Percentiles rank a stretch among this genome's conserved stretches.
phyloP scores from a whole-genome alignment of 2,797 vertebrate genomes.

The Myripristis murdjan region DNA sequence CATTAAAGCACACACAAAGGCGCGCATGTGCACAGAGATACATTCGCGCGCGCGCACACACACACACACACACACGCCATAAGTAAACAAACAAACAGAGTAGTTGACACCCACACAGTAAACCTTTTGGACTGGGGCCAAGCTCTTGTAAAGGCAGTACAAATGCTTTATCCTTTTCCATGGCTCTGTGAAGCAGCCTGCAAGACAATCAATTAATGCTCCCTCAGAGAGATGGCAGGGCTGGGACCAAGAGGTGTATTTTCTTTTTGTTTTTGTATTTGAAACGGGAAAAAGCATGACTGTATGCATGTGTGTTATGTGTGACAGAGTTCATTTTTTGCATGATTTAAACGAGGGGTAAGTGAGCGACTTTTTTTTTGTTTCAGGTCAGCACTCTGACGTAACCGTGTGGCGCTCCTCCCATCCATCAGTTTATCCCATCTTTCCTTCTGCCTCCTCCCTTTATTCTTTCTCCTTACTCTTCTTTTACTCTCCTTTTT shows the following conservation, averaged over 20 bases:
- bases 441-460: background rate
- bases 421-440: rapidly evolving
- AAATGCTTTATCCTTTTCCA: constrained; percentile 66
- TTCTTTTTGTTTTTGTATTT: constrained; percentile 43
- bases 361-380: background rate
- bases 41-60: constrained; percentile 35
- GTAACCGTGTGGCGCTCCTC: background rate
- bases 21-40: constrained; percentile 25
- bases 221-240: constrained; percentile 36
- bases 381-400: too few species aligned
- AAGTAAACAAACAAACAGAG: constrained; percentile 71
- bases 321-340: background rate
- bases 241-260: constrained; percentile 47
- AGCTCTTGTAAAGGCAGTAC: constrained; percentile 68
- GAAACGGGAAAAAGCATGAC: constrained; percentile 5
- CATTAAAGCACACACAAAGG: constrained; percentile 45
- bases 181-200: constrained; percentile 71
- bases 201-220: constrained; percentile 71
- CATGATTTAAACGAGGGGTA: background rate
- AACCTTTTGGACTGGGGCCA: constrained; percentile 63
- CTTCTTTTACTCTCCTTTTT: background rate
- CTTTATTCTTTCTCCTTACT: background rate
- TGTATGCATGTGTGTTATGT: constrained; percentile 4
- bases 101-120: constrained; percentile 63
- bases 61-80: constrained; percentile 32